Evolutionary conservation across 2,888 invertebrate genomes (phyloP), one percentile per base, ranked within the genome.

Genomic region (Ellobium chinense): DNA sequence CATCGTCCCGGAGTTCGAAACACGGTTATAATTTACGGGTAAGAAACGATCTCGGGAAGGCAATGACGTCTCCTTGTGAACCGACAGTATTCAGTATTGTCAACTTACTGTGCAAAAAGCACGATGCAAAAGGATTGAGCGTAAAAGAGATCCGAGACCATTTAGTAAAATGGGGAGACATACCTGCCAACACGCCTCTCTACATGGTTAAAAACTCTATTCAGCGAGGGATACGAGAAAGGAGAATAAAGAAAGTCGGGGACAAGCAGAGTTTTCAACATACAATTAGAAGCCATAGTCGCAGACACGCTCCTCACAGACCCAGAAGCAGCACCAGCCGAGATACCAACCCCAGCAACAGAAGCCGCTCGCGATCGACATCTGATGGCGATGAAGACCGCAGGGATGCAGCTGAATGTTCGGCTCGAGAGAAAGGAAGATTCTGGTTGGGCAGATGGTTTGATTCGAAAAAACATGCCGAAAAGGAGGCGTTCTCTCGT

Each of bases 11-110:
- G 24, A 1, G 9, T 31, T 1, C 24, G 73, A 74, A 74, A 7
- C 2, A 18, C 21, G n/a, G 56, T 34, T 7, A 56, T 37, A 7
- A 18, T 31, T 0, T 54, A 31, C 46, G 7, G 46, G 9, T 46
- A 7, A 63, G 14, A 29, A 18, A 3, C 63, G 63, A 7, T n/a
- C n/a, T n/a, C 5, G 29, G 24, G 9, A 4, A 63, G 63, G 12
- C 24, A 3, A 21, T n/a, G 34, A 24, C 27, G 14, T 18, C 18
- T 21, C 36, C 21, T 21, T 21, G 14, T 2, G 75, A 66, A 9
- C 56, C 56, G 1, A 31, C 77, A 18, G 66, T 77, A 3, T 2
- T 56, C 36, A 68, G 68, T n/a, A 66, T 77, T 36, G 68, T 77
- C 0, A 36, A 36, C 9, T 21, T 77, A 12, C 58, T 77, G 18